A percentile compares a stretch with the other conserved stretches of the same genome.
phyloP scores from a whole-genome alignment of 2,888 invertebrate genomes.

The Napeogenes sylphis region DNA sequence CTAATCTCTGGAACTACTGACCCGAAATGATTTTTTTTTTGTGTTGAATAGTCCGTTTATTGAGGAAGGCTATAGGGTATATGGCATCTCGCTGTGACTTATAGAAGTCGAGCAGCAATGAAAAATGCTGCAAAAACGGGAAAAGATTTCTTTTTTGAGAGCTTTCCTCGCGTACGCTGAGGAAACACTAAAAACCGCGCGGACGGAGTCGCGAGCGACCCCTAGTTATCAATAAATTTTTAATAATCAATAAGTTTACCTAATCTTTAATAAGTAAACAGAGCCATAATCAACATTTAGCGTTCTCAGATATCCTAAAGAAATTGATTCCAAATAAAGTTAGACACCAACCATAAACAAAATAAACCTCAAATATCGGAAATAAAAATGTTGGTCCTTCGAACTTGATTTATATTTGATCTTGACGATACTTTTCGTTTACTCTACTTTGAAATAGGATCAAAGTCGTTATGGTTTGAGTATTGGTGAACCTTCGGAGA shows the following conservation, averaged over 20 bases:
- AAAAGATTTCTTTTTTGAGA: too few species aligned
- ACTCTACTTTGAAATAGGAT: constrained; percentile 5
- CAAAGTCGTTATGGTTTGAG: background rate
- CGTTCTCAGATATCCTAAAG: background rate
- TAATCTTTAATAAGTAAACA: background rate
- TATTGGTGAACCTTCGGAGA: background rate
- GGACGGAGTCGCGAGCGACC: too few species aligned
- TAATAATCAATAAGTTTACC: background rate
- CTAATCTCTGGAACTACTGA: too few species aligned
- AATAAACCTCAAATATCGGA: constrained; percentile 4
- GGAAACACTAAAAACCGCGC: too few species aligned
- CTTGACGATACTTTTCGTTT: constrained; percentile 1
- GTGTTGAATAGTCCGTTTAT: too few species aligned
- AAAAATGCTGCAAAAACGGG: too few species aligned
- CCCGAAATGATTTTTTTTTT: too few species aligned
- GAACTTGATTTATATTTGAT: background rate
- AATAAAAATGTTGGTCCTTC: constrained; percentile 10
- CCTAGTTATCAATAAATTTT: too few species aligned
- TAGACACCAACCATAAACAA: background rate
- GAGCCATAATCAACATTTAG: background rate
- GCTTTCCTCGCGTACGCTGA: too few species aligned
- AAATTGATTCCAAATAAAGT: background rate
- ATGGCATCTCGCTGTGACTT: too few species aligned
- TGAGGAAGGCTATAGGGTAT: too few species aligned
- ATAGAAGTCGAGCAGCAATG: too few species aligned